Evolutionary conservation across 2,888 invertebrate species (phyloP), one percentile per base, ranked within the genome.

Genomic region (Lasioglossum zephyrum): DNA sequence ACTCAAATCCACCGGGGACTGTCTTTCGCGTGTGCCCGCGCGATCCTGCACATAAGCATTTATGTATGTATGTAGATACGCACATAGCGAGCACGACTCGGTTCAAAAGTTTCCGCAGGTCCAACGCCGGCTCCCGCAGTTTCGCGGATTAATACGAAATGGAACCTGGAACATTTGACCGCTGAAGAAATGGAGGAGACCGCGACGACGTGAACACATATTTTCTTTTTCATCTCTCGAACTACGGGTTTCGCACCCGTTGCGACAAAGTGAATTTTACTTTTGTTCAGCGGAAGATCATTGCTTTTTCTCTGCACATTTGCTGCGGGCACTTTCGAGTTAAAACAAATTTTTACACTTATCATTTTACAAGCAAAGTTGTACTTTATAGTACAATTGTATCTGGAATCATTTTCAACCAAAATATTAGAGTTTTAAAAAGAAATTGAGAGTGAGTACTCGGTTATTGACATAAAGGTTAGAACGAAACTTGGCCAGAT

Each of bases 1-100:
- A 88, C 82, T 84, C 83, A 79, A 85, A 86, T 83, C 84, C 86
- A 44, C 79, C 81, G 78, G 82, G 80, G 72, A 81, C 79, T 74
- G 22, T 41, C 44, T 75, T 77, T 72, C 73, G 63, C 22, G 18
- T 18, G 31, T 36, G 66, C 75, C 3, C 66, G 66, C 75, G 44
- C 79, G 73, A 22, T n/a, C 39, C 36, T 5, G 18, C 77, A 31
- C 36, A 9, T n/a, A 18, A 1, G 22, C 57, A 57, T 39, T 36
- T 31, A 31, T 31, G 4, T 4, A 39, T 4, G 5, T 39, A 39
- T 11, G n/a, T 4, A n/a, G 13, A 31, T 18, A 18, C 31, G 8
- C 6, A 18, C n/a, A n/a, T 0, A 9, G 69, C n/a, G n/a, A n/a
- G 22, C 57, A 57, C 57, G n/a, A 57, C 69, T 39, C 11, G 39